Percentiles rank a stretch among this genome's conserved stretches.
phyloP scores from a whole-genome alignment of 2,113 vertebrate genomes.

The Malurus alboscapulatus region DNA sequence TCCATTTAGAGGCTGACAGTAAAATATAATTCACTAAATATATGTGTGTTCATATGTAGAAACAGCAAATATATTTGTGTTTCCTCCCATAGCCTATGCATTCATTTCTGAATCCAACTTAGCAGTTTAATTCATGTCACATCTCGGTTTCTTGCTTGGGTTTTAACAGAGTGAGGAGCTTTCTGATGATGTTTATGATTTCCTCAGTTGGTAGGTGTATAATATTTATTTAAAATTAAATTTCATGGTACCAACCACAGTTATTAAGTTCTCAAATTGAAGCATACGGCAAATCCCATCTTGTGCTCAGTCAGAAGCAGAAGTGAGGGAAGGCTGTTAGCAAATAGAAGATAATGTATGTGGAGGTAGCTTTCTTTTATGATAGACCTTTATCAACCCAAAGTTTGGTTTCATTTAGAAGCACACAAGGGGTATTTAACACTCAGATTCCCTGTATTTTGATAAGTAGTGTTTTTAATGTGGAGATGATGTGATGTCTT shows the following conservation, averaged over 20 bases:
- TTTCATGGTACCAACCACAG: constrained; percentile 13
- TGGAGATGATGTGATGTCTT: background rate
- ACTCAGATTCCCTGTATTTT: background rate
- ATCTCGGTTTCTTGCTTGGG: constrained; percentile 27
- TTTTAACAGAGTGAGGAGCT: constrained; percentile 18
- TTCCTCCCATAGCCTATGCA: background rate
- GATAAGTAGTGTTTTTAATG: background rate
- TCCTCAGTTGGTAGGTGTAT: background rate
- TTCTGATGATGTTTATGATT: constrained; percentile 44
- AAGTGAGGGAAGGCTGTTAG: background rate
- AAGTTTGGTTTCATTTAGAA: background rate
- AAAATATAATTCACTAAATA: background rate
- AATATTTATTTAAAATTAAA: constrained; percentile 52
- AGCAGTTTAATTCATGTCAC: constrained; percentile 24
- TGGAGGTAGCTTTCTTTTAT: background rate
- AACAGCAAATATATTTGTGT: constrained; percentile 23
- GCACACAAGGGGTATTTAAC: background rate
- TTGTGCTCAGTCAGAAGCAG: background rate
- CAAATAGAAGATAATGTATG: background rate
- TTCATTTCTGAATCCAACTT: constrained; percentile 2
- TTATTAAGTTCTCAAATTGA: background rate
- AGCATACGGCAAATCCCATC: constrained; percentile 2
- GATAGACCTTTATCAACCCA: background rate
- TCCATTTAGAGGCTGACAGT: background rate
- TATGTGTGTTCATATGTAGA: background rate